Base-by-base conservation (phyloP, 1,140 invertebrate species). In the Neodiprion fabricii region DNA sequence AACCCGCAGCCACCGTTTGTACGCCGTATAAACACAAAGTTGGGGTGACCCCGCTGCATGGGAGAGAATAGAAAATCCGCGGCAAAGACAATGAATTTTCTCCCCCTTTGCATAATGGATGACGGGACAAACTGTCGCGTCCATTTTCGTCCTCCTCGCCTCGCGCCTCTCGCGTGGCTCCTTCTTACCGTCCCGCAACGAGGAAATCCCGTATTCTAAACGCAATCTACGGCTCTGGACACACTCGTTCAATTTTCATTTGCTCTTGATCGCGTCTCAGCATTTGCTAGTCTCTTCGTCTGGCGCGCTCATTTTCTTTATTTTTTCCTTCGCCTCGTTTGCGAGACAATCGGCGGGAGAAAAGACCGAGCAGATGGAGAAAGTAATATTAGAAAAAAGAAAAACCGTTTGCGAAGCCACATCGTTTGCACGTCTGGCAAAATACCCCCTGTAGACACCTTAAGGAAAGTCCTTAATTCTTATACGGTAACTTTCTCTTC, bases 211-310 rank as follows among this genome's bases (percentile, higher is more conserved):
- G 53, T 61, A 61, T 61, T 61, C 53, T 14, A 61, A 61, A 17
- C 53, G 53, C 53, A 17, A 61, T 61, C 53, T 61, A 61, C 53
- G n/a, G 53, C n/a, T 12, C 53, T 61, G 53, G 53, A 61, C 53
- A 40, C 28, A 61, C 11, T 61, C 53, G 53, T 61, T 61, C n/a
- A 61, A 61, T 61, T 61, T 61, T 61, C 53, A 61, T 61, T 61
- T 61, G 9, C 53, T 12, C 53, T 61, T 17, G n/a, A 61, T 61
- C n/a, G 7, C 11, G 11, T 61, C 53, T 61, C 8, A 61, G 3
- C 11, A 9, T 61, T 61, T 14, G 1, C 28, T 40, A 40, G 28
- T 40, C 5, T 40, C 28, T 40, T 40, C 5, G 28, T 1, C 28
- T 40, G 28, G 5, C 28, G 28, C 28, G 28, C 28, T 40, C 28